Conservation (phyloP, 1,140 invertebrate species). For the Platyscapa corneri region DNA sequence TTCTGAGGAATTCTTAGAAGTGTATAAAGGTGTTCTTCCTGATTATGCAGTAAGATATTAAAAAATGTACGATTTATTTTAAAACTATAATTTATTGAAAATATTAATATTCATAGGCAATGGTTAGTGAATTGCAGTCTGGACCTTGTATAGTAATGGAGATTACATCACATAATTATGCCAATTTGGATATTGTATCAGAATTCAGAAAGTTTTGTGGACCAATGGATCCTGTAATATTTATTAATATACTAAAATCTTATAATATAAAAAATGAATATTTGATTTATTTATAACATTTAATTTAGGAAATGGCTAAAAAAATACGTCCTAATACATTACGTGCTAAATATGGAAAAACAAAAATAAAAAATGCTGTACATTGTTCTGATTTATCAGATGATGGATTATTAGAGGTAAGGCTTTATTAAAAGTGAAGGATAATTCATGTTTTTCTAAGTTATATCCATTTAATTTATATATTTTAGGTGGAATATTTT, state of each 20-base stretch:
- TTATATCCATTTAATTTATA: conserved; percentile 33
- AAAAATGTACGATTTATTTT: conserved; percentile 17
- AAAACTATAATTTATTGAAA: neutral
- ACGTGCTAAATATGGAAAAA: conserved; percentile 87
- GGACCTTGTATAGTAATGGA: conserved; percentile 92
- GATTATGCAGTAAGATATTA: conserved; percentile 82
- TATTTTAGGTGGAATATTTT: conserved; percentile 80
- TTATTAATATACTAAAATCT: neutral
- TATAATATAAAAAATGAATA: neutral
- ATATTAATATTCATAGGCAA: conserved; percentile 76
- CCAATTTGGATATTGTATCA: conserved; percentile 77
- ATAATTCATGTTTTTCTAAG: conserved; percentile 18
- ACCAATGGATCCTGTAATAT: conserved; percentile 87
- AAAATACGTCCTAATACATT: conserved; percentile 88
- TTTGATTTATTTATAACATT: conserved; percentile 18
- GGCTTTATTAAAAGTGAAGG: neutral
- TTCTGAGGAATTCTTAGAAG: conserved; percentile 93
- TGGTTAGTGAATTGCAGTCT: conserved; percentile 87
- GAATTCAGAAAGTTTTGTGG: conserved; percentile 91
- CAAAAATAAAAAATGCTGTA: conserved; percentile 90
- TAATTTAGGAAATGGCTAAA: conserved; percentile 85
- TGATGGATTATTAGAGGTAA: conserved; percentile 87
- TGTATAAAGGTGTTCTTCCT: conserved; percentile 92
- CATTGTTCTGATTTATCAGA: conserved; percentile 95
- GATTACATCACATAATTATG: conserved; percentile 80